Conservation (phyloP, 2,113 vertebrate genomes). For the Gnathonemus echidnorhynchus region DNA sequence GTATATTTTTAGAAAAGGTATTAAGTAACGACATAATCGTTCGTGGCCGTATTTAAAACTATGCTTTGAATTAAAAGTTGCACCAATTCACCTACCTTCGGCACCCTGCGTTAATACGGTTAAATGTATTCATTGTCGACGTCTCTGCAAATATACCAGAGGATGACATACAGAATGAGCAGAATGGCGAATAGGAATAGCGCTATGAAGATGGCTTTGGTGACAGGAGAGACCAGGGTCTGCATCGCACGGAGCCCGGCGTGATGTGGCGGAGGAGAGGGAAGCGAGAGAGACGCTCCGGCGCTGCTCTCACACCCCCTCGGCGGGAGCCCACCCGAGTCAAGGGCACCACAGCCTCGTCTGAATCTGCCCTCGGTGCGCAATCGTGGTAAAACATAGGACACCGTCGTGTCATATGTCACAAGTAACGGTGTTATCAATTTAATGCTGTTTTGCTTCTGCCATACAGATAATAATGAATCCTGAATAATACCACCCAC, state of each 20-base stretch:
- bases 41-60: background rate
- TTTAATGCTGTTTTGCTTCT: background rate
- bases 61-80: background rate
- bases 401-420: background rate
- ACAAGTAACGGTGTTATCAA: background rate
- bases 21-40: background rate
- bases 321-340: background rate
- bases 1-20: background rate
- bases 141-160: constrained; percentile 34
- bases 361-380: background rate
- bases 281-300: background rate
- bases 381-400: background rate
- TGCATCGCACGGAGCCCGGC: constrained; percentile 20
- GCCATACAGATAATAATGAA: background rate
- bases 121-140: constrained; percentile 23
- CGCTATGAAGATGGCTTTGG: constrained; percentile 30
- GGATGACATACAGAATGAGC: constrained; percentile 30
- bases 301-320: background rate
- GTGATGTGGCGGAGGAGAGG: background rate
- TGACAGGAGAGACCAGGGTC: constrained; percentile 24
- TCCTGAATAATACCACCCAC: background rate
- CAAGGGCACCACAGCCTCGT: background rate
- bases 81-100: background rate
- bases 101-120: background rate
- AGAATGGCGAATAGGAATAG: constrained; percentile 29